Evolutionary conservation across 2,888 invertebrate species (phyloP).

Genomic region (Eupithecia inturbata): DNA sequence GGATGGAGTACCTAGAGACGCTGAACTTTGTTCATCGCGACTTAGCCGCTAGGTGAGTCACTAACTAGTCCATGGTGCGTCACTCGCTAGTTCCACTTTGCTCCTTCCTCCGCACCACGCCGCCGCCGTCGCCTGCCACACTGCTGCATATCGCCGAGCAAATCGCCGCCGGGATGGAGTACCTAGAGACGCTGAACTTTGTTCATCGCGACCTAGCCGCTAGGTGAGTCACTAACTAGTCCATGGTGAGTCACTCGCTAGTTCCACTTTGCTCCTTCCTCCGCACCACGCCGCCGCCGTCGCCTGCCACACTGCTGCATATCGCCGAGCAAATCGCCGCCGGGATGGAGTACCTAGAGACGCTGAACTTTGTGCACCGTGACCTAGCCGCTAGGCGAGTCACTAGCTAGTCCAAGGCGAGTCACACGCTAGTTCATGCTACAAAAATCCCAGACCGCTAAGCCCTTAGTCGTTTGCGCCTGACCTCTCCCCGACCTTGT

Average conservation of each 20-base stretch:
- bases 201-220: constrained; percentile 96
- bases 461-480: neutral
- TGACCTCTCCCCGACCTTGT: neutral
- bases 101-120: constrained; percentile 89
- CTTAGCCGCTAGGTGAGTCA: constrained; percentile 88
- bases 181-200: constrained; percentile 94
- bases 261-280: constrained; percentile 88
- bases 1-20: constrained; percentile 96
- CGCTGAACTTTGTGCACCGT: constrained; percentile 94
- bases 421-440: neutral
- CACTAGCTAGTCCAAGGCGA: constrained; percentile 55
- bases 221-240: constrained; percentile 78
- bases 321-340: constrained; percentile 94
- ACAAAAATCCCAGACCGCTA: neutral
- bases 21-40: constrained; percentile 96
- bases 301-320: constrained; percentile 88
- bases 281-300: constrained; percentile 88
- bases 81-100: constrained; percentile 73
- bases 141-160: constrained; percentile 93
- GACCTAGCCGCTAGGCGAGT: constrained; percentile 91
- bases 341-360: constrained; percentile 96
- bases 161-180: constrained; percentile 95
- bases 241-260: neutral
- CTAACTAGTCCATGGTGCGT: neutral
- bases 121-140: constrained; percentile 86